Conservation (phyloP, 2,113 vertebrate species). For the Galemys pyrenaicus region DNA sequence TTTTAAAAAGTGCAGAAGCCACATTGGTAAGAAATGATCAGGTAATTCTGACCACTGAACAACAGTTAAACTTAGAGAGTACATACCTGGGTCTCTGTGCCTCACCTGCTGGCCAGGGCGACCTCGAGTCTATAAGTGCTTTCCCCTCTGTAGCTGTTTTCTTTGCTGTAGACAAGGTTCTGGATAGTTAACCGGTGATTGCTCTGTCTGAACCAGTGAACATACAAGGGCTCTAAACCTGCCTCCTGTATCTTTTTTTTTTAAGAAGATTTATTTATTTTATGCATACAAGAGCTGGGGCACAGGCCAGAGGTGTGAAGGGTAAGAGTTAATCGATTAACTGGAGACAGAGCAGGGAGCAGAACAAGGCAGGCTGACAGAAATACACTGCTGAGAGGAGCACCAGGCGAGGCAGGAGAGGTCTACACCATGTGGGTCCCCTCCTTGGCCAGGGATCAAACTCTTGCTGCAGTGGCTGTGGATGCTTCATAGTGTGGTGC, state of each 20-base stretch:
- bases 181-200: neutral
- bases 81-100: neutral
- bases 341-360: too few relatives aligned
- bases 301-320: too few relatives aligned
- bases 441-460: too few relatives aligned
- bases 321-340: too few relatives aligned
- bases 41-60: neutral
- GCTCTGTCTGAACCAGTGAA: slow-evolving; percentile 8
- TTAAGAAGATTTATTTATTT: too few relatives aligned
- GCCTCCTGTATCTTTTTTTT: neutral
- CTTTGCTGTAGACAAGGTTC: neutral
- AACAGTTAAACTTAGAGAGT: neutral
- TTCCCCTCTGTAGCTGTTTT: neutral
- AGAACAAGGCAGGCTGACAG: too few relatives aligned
- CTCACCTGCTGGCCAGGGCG: neutral
- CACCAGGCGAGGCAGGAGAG: too few relatives aligned
- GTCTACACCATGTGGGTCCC: too few relatives aligned
- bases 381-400: too few relatives aligned
- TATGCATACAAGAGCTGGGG: too few relatives aligned
- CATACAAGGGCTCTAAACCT: neutral
- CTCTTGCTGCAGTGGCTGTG: too few relatives aligned
- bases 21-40: neutral
- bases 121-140: neutral
- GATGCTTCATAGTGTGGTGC: too few relatives aligned
- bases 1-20: neutral